Evolutionary conservation across 2,888 invertebrate species (phyloP).

Genomic region (Bedellia somnulentella): DNA sequence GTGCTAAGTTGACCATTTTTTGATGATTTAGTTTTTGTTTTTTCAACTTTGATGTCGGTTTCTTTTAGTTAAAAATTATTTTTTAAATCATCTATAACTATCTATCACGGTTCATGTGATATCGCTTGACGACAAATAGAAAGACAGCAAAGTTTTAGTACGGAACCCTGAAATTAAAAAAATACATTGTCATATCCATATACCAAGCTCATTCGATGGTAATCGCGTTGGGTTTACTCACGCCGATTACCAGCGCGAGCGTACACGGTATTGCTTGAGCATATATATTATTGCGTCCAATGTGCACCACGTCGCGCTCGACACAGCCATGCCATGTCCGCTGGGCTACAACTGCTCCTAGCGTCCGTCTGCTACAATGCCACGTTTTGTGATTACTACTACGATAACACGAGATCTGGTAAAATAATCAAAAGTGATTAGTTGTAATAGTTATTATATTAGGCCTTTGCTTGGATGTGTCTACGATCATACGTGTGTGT

Average conservation of each 20-base stretch:
- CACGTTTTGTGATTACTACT: conserved; percentile 30
- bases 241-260: background rate
- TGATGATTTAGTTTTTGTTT: no score
- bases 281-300: background rate
- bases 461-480: background rate
- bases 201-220: background rate
- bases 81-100: no score
- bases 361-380: conserved; percentile 40
- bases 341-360: conserved; percentile 38
- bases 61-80: no score
- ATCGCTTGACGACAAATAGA: no score
- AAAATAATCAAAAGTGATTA: conserved; percentile 2
- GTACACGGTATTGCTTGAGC: background rate
- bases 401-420: conserved; percentile 28
- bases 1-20: no score
- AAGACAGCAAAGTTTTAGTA: no score
- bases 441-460: background rate
- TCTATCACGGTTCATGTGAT: no score
- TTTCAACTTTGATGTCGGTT: no score
- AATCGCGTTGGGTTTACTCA: background rate
- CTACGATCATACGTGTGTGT: background rate
- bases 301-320: background rate
- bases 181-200: background rate
- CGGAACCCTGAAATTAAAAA: background rate
- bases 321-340: conserved; percentile 24